Evolutionary conservation across 2,113 vertebrate genomes (phyloP).

Genomic region (Deroptyus accipitrinus): DNA sequence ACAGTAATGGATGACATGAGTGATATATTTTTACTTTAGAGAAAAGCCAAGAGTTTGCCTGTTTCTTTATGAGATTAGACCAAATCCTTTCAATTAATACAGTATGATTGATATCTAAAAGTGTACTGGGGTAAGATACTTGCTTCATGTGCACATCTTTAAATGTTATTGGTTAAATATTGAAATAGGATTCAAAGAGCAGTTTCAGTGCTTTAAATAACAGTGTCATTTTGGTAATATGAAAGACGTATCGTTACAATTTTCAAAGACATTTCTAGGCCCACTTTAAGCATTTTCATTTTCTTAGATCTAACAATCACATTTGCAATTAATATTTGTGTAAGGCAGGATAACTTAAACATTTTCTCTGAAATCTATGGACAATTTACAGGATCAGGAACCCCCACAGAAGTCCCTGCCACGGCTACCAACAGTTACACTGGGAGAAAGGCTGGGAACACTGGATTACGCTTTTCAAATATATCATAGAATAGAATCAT

Average conservation of each 20-base stretch:
- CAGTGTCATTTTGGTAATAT: slow-evolving; percentile 54
- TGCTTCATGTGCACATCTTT: slow-evolving; percentile 62
- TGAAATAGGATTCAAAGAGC: slow-evolving; percentile 64
- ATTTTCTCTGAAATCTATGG: background rate
- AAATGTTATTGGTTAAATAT: slow-evolving; percentile 70
- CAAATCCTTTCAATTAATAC: slow-evolving; percentile 82
- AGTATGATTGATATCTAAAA: slow-evolving; percentile 76
- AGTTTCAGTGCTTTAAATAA: slow-evolving; percentile 58
- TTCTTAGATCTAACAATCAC: background rate
- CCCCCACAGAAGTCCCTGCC: background rate
- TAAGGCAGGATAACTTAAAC: background rate
- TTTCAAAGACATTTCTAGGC: slow-evolving; percentile 33
- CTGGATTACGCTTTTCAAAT: background rate
- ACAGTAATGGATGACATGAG: slow-evolving; percentile 90
- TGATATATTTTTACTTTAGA: slow-evolving; percentile 85
- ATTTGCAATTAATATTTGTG: background rate
- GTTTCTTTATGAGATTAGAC: slow-evolving; percentile 82
- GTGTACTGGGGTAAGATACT: slow-evolving; percentile 62
- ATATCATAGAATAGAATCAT: background rate
- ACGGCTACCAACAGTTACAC: background rate
- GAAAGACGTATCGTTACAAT: slow-evolving; percentile 30
- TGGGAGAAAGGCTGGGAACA: background rate
- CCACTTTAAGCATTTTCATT: slow-evolving; percentile 1
- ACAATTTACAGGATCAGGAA: background rate
- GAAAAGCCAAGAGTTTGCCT: slow-evolving; percentile 80